Percentiles rank a stretch among this genome's conserved stretches.
These are phyloP conservation scores for Orgyia antiqua DNA, from an alignment of 2,888 invertebrate species.

Conservation along the genomic window DNA sequence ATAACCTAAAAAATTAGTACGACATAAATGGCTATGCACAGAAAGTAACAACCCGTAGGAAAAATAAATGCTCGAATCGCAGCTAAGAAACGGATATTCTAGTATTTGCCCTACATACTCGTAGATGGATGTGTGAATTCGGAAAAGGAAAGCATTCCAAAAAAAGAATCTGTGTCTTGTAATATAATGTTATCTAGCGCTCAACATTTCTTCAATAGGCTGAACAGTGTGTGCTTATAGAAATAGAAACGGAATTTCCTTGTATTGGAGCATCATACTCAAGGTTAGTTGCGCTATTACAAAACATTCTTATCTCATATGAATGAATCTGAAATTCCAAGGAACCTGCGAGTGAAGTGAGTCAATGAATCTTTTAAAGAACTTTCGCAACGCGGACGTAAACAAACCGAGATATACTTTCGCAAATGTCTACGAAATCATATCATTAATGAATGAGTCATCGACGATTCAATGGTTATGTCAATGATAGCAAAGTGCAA, in stretches of 20 bases:
- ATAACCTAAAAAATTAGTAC: too few relatives aligned
- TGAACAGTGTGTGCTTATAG: too few relatives aligned
- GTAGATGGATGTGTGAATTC: too few relatives aligned
- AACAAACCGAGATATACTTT: constrained; percentile 6
- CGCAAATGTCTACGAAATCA: constrained; percentile 7
- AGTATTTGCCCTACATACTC: too few relatives aligned
- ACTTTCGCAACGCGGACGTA: constrained; percentile 10
- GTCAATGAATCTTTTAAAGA: background rate
- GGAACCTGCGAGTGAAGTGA: constrained; percentile 2
- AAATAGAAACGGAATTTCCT: constrained; percentile 3
- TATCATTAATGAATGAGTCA: constrained; percentile 8
- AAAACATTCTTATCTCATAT: constrained; percentile 4
- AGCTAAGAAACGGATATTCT: too few relatives aligned
- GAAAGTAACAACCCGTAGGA: too few relatives aligned
- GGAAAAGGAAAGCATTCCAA: too few relatives aligned
- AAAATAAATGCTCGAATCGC: too few relatives aligned
- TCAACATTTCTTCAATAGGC: too few relatives aligned
- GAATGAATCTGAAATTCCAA: constrained; percentile 3
- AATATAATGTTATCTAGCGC: too few relatives aligned
- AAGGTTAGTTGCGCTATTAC: constrained; percentile 1
- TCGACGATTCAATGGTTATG: constrained; percentile 1
- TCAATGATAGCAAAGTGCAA: constrained; percentile 2
- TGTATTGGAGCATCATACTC: background rate
- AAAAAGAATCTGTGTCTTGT: too few relatives aligned
- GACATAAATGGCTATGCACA: too few relatives aligned